Evolutionary conservation across 2,888 invertebrate genomes (phyloP), one percentile per base, ranked within the genome.

Genomic region (Lasiommata megera): DNA sequence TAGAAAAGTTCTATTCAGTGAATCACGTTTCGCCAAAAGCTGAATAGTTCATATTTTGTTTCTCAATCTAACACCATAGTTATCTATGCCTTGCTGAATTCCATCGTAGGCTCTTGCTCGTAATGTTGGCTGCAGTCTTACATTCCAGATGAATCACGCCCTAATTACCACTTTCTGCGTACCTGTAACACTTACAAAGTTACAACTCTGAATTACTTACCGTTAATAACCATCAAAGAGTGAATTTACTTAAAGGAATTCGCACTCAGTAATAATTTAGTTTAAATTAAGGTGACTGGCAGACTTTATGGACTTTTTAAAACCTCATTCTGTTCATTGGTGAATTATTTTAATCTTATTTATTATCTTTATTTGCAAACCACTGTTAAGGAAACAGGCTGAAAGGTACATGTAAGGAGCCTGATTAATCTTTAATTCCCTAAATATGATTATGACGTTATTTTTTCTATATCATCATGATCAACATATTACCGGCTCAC

Each of bases 181-280:
- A 80, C 70, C 74, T 67, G 67, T 65, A 66, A 64, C 70, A 68
- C 70, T 68, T 70, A 70, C 71, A 73, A 69, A 68, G 70, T 68
- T 69, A 70, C 71, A 74, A 70, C 72, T 68, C 62, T 65, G 63
- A 70, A 79, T 79, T 76, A 67, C 69, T 63, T 72, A 83, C 85
- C 79, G 82, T 84, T 84, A 84, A 78, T 73, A 80, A 77, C 73
- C 71, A 76, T 74, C 70, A 69, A 70, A 68, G 71, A 71, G 72
- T 79, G 75, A 78, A 75, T 79, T 74, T 50, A 55, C 52, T 55
- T 47, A 43, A 47, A 61, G 37, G 36, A 29, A 55, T 58, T 54
- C 43, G 38, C 44, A 38, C 23, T 16, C 36, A 36, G 50, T 31
- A 52, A 55, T 43, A 46, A 54, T 40, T 29, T 57, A 44, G 40